These are phyloP conservation scores for Pristionchus entomophagus DNA, from an alignment of 2,888 invertebrate species.

Conservation along the genomic window DNA sequence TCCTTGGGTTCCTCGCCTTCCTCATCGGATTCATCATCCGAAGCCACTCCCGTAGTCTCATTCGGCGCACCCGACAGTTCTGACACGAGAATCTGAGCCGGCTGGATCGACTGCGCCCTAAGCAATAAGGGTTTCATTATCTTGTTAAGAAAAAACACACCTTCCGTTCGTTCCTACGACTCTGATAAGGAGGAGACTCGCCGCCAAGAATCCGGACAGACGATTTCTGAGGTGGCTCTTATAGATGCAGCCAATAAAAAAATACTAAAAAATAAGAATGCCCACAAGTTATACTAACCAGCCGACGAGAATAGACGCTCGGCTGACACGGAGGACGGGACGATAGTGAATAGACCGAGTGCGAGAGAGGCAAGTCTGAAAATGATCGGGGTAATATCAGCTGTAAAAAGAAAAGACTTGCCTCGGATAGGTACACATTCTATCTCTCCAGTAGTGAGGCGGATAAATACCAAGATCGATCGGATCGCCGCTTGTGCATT, in stretches of 20 bases:
- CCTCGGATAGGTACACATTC: neutral
- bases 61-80: neutral
- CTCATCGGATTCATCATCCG: constrained; percentile 20
- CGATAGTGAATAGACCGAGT: neutral
- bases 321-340: neutral
- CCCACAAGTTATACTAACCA: neutral
- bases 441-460: constrained; percentile 5
- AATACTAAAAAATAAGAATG: neutral
- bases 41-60: constrained; percentile 9
- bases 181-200: neutral
- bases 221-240: neutral
- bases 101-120: neutral
- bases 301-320: neutral
- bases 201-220: neutral
- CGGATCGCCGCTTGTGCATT: neutral
- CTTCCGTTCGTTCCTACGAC: neutral
- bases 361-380: neutral
- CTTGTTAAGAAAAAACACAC: neutral
- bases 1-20: neutral
- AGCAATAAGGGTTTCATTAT: neutral
- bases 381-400: neutral
- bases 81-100: neutral
- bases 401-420: neutral
- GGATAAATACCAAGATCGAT: neutral
- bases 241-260: neutral